Evolutionary conservation across 1,140 invertebrate species (phyloP), one percentile per base, ranked within the genome.

Genomic region (Hypsibius dujardini): DNA sequence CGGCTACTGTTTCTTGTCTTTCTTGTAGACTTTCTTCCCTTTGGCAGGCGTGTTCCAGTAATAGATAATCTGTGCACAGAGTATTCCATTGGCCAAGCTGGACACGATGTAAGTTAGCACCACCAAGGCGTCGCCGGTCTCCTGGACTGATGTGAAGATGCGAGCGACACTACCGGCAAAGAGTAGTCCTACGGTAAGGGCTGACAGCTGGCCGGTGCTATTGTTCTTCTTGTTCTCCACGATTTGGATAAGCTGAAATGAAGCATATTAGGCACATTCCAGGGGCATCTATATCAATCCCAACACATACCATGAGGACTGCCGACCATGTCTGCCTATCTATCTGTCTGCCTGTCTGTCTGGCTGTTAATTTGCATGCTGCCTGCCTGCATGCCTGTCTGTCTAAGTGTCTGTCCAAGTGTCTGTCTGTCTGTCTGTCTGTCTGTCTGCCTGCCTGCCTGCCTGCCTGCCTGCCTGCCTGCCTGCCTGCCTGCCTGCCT

Each of bases 111-210:
- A 98, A 60, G 89, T 92, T 0, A 88, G 72, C 71, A 98, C 88
- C 42, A 96, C 85, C 69, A 91, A 85, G 0, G 73, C 77, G 77
- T 99, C 96, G 28, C 93, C 94, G 28, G 95, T 98, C 80, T 99
- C 96, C 82, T 98, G 92, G 69, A 97, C 86, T 0, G 94, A 96
- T 42, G 96, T 99, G 77, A 98, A 98, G 72, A 99, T 93, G 77
- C 96, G 85, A 2, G 93, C 92, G 14, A 89, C 75, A 2, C 91
- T 90, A 28, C 96, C 95, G 69, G 87, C 83, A 75, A 95, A 89
- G 69, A 97, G 80, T 78, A 98, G 81, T 1, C 88, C 84, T 69
- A 87, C 84, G 0, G 95, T 98, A 1, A 88, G 82, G 1, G 89
- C 89, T 0, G 96, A 97, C 59, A 99, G 79, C 77, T 98, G 95